Evolutionary conservation across 2,888 invertebrate genomes (phyloP), one percentile per base, ranked within the genome.

Genomic region (Vesta saturnalis): DNA sequence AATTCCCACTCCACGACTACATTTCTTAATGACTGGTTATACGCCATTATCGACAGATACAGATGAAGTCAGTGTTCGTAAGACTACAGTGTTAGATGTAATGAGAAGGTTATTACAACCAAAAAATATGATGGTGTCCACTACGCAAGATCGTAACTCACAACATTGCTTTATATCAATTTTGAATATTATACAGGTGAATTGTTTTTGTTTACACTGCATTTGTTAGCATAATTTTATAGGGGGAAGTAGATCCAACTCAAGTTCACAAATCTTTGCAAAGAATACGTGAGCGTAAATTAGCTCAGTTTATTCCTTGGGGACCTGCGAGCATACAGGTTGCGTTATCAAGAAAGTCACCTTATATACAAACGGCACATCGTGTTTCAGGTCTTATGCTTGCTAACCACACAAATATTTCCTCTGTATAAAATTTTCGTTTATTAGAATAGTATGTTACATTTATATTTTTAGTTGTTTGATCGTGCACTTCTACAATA

Each of bases 51-150:
- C 95, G 0, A 95, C 96, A 1, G 97, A 97, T 82, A 93, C 94
- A 75, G 92, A 88, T 73, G 91, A 92, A 77, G 92, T 30, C n/a
- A 86, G 86, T 76, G 91, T 96, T 30, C 88, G 97, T 22, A 97
- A 97, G 86, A 99, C 99, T 0, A 98, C 98, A 16, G 99, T 99
- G 0, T 85, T 98, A 75, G 99, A 99, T 84, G 98, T 99, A 19
- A 99, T 99, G 97, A 89, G 99, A 74, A 88, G 99, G 66, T 86
- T 99, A 61, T 85, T 99, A 60, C 98, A 99, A 83, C 97, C 99
- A 2, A 98, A 98, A 86, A 99, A 99, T 83, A 98, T 99, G 97
- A 99, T 99, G 98, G 98, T 99, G 2, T 97, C 98, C 0, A 94
- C 97, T 1, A 93, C 94, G 23, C 90, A 94, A 12, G 96, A 97